Base-by-base conservation (phyloP, 1,140 invertebrate genomes). In the Trachelipus rathkii region DNA sequence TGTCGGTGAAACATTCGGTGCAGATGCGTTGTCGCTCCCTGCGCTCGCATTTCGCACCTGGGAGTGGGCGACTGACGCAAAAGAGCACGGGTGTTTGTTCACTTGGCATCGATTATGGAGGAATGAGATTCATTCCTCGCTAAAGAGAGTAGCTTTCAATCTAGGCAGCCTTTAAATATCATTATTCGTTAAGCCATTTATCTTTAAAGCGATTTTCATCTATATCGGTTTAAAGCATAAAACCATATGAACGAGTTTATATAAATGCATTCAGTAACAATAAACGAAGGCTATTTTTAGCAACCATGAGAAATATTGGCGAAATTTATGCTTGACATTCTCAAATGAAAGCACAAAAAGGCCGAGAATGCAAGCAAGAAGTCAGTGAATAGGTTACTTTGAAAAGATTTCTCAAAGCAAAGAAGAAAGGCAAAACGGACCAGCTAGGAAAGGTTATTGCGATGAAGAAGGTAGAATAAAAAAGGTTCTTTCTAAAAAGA, bases 311-410 rank as follows among this genome's bases (percentile, higher is more conserved):
- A 60, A 60, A 60, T 60, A 60, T 60, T 13, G 19, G 11, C 50
- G 50, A 19, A 60, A 13, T 60, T 60, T 60, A 60, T 60, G 50
- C 50, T 60, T 60, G 50, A 60, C 50, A 60, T 60, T 15, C 19
- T 19, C 50, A 8, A 13, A 60, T 60, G 50, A 60, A 60, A 60
- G 50, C 50, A 60, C 50, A 60, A 60, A 60, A 8, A 15, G 50
- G 50, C 50, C 50, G 50, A 60, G 50, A 19, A 60, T 60, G 50
- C 50, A 60, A 60, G 50, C 50, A 60, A 60, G 50, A 60, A 60
- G 50, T 60, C 50, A 60, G 1, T 60, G 50, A 60, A 60, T 60
- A 60, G 50, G 3, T 3, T 60, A 15, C 8, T 60, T 13, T 60
- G 50, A 60, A 60, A 60, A 19, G 50, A 60, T 60, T 60, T 60